Evolutionary conservation across 1,140 invertebrate genomes (phyloP).

Genomic region (Cyclargus thomasi): DNA sequence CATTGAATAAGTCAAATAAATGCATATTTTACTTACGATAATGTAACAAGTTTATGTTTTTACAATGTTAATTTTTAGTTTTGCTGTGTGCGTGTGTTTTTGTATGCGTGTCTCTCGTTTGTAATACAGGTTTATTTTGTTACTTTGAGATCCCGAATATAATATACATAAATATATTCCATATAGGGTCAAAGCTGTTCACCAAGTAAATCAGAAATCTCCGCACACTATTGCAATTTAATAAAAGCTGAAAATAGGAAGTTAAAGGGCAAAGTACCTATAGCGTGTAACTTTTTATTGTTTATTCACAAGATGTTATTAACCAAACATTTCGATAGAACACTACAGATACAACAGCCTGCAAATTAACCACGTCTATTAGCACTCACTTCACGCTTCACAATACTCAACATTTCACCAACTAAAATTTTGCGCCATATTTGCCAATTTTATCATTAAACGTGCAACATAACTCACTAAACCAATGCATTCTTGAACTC

Average conservation of each 20-base stretch:
- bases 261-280: conserved; percentile 1
- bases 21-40: neutral
- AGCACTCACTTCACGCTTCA: conserved; percentile 11
- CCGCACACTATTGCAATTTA: neutral
- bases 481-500: conserved; percentile 3
- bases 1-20: neutral
- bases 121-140: neutral
- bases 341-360: conserved; percentile 1
- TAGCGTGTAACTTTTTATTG: neutral
- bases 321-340: neutral
- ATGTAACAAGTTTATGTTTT: neutral
- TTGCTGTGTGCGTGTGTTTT: conserved; percentile 6
- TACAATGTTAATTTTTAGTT: neutral
- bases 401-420: conserved; percentile 2
- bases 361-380: conserved; percentile 4
- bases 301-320: neutral
- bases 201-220: neutral
- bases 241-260: neutral
- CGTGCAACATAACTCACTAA: conserved; percentile 10
- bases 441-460: conserved; percentile 6
- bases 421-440: conserved; percentile 1
- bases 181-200: neutral
- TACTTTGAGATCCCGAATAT: neutral
- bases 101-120: neutral
- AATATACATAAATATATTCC: neutral